Base-by-base conservation (phyloP, 2,113 vertebrate species). In the Onychorhynchus coronatus region DNA sequence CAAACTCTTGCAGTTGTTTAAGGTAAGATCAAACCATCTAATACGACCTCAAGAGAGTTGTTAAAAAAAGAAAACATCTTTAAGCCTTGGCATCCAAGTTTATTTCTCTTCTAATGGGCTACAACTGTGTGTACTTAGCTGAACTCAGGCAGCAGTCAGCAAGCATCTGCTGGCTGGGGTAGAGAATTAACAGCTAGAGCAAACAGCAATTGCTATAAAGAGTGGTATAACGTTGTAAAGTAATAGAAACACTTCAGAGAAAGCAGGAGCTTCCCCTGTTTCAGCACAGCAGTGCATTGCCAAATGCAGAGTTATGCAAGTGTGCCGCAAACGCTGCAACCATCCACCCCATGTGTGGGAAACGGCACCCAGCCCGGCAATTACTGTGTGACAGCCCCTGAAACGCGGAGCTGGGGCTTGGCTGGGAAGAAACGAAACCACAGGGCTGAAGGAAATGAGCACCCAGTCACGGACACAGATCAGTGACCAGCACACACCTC, bases 241-340 rank as follows among this genome's bases (percentile, higher is more conserved):
- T 11, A 62, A 70, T 3, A 86, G 61, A 41, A 95, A 85, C 72
- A 23, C 75, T 88, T 56, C 31, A 77, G 91, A 93, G 66, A 95
- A 82, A 86, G 91, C 85, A 86, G 76, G 92, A 88, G 91, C 79
- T 96, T 66, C 83, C 79, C 85, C 25, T 30, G 21, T 95, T 94
- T 63, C 95, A 66, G 94, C 85, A 94, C 31, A 93, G 85, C 75
- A n/a, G 53, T 1, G 25, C 78, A 46, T 93, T 97, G 94, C 95
- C 92, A 97, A 95, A 96, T 14, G 35, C 2, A 62, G 24, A 1
- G 31, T 97, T 95, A 47, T 27, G 88, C 94, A 97, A 96, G 58
- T 1, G 25, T 55, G 33, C 79, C 82, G 23, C 93, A 95, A 87
- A 31, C 30, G 52, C 67, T 92, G 91, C 71, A 93, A 91, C 39